Conservation (phyloP, 2,113 vertebrate species). For the Anas platyrhynchos region DNA sequence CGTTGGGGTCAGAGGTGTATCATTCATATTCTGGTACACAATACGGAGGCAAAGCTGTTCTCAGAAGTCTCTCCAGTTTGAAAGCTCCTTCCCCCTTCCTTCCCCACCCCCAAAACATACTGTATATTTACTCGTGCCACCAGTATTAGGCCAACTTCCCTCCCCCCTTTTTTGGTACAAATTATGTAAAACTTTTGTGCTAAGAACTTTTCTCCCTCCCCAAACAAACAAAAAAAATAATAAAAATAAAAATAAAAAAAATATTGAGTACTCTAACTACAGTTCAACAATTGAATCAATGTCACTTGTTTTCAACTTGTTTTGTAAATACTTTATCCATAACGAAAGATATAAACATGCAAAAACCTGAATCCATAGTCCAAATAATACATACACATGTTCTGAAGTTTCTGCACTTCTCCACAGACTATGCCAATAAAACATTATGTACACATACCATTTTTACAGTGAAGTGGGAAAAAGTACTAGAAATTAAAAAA, state of each 20-base stretch:
- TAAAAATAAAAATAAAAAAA: slow-evolving; percentile 80
- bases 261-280: slow-evolving; percentile 89
- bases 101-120: slow-evolving; percentile 64
- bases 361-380: slow-evolving; percentile 95
- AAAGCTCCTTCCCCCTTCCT: slow-evolving; percentile 84
- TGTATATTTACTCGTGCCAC: slow-evolving; percentile 79
- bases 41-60: slow-evolving; percentile 92
- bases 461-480: slow-evolving; percentile 96
- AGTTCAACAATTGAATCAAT: slow-evolving; percentile 90
- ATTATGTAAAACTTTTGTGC: slow-evolving; percentile 97
- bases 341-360: slow-evolving; percentile 99
- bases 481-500: slow-evolving; percentile 85
- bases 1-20: slow-evolving; percentile 96
- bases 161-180: slow-evolving; percentile 92
- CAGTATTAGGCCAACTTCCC: slow-evolving; percentile 76
- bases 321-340: slow-evolving; percentile 93
- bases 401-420: slow-evolving; percentile 92
- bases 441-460: slow-evolving; percentile 98
- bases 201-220: slow-evolving; percentile 87
- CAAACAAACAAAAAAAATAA: slow-evolving; percentile 69
- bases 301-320: slow-evolving; percentile 91
- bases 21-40: slow-evolving; percentile 95
- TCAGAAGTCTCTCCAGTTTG: slow-evolving; percentile 90
- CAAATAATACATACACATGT: slow-evolving; percentile 98
- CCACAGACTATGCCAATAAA: slow-evolving; percentile 95